Evolutionary conservation across 1,140 invertebrate species (phyloP), one percentile per base, ranked within the genome.

Genomic region (Drosophila orosa): DNA sequence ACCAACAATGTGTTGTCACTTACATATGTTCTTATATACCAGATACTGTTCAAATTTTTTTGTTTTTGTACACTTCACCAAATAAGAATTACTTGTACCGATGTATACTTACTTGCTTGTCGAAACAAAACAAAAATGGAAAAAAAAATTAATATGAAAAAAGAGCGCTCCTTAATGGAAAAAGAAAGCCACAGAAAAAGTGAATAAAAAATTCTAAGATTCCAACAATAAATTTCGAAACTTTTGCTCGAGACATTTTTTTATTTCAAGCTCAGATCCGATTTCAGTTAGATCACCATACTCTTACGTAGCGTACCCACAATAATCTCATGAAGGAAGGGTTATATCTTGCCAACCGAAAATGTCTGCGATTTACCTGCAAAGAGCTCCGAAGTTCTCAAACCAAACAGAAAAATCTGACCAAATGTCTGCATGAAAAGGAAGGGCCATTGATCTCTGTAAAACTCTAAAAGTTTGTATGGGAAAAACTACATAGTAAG

Each of bases 221-320:
- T 87, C 58, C 48, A 82, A 66, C 33, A 75, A 87, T 87, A 86
- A 86, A 87, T 87, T 58, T 73, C 79, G 69, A 86, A 86, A 86
- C 65, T 82, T 72, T 74, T 82, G 74, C 58, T 75, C 66, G 54
- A 67, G 59, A 87, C 75, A 87, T 79, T 86, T 75, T 62, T 85
- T 86, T 86, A 86, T 86, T 86, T 82, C 68, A 85, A 86, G 83
- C 60, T 61, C 40, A 78, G 85, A 76, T 73, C 74, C 79, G 80
- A 75, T 86, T 86, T 86, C 82, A 86, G 82, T 86, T 57, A 56
- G 62, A 58, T 66, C 82, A 68, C 47, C 81, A 59, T 60, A 15
- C 52, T 57, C 47, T 72, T 44, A 39, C 25, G 3, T 40, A 75
- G 57, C 75, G 45, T 50, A 58, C 39, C 45, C 39, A 44, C 31